These are phyloP conservation scores for Pangasianodon hypophthalmus DNA, from an alignment of 2,113 vertebrate genomes.

Conservation along the genomic window DNA sequence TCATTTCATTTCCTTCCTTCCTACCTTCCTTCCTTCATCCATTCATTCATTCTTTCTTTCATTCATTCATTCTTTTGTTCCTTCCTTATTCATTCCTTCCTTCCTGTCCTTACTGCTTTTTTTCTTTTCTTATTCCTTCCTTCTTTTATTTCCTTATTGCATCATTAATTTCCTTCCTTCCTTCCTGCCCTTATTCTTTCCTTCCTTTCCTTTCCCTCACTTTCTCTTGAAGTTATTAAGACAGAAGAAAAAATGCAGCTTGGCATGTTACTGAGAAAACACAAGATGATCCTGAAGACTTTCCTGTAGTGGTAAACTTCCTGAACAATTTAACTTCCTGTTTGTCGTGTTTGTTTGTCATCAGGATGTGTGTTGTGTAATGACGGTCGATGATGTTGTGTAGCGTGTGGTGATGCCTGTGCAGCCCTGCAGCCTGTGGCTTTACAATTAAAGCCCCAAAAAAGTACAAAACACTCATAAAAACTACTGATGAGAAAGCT, in stretches of 20 bases:
- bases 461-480: neutral
- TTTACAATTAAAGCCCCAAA: neutral
- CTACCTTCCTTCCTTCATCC: neutral
- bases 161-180: neutral
- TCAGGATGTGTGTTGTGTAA: neutral
- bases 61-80: neutral
- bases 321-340: neutral
- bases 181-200: neutral
- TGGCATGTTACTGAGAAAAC: neutral
- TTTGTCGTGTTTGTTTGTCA: neutral
- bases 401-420: neutral
- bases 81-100: neutral
- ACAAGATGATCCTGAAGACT: no score
- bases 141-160: neutral
- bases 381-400: neutral
- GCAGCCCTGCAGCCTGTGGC: neutral
- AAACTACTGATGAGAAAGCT: slow-evolving; percentile 3
- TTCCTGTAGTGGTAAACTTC: neutral
- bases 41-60: neutral
- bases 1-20: neutral
- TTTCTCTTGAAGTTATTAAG: no score
- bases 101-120: no score
- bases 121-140: neutral
- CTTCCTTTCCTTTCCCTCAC: neutral
- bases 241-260: neutral